These are phyloP conservation scores for Himalopsyche japonica DNA, from an alignment of 2,888 invertebrate genomes.

Conservation along the genomic window DNA sequence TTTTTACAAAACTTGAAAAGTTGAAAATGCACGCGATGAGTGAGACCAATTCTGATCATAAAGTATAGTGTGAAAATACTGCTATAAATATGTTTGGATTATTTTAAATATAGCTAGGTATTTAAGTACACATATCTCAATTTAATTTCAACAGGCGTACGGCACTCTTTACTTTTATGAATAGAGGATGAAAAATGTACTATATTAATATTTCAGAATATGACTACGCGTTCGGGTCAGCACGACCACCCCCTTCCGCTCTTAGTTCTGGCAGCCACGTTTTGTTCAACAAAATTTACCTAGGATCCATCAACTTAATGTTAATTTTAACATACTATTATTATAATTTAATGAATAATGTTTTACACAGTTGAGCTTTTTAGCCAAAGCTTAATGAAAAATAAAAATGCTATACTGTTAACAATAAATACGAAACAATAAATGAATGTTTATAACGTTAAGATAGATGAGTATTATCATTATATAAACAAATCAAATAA, in stretches of 20 bases:
- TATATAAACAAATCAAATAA: too few relatives aligned
- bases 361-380: not conserved
- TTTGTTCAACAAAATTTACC: not conserved
- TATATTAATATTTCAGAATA: slow-evolving; percentile 31
- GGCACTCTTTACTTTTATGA: too few relatives aligned
- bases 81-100: too few relatives aligned
- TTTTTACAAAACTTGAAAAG: too few relatives aligned
- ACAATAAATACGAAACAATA: not conserved
- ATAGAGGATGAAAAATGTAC: too few relatives aligned
- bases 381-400: not conserved
- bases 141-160: too few relatives aligned
- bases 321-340: not conserved
- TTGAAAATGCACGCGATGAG: too few relatives aligned
- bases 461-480: too few relatives aligned
- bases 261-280: slow-evolving; percentile 10
- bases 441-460: not conserved
- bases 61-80: too few relatives aligned
- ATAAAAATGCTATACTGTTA: not conserved
- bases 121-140: too few relatives aligned
- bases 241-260: slow-evolving; percentile 35
- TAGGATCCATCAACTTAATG: not conserved
- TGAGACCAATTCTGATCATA: too few relatives aligned
- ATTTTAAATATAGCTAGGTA: too few relatives aligned
- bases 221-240: slow-evolving; percentile 31
- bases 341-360: not conserved